Evolutionary conservation across 2,888 invertebrate genomes (phyloP), one percentile per base, ranked within the genome.

Genomic region (Luperina nickerlii): DNA sequence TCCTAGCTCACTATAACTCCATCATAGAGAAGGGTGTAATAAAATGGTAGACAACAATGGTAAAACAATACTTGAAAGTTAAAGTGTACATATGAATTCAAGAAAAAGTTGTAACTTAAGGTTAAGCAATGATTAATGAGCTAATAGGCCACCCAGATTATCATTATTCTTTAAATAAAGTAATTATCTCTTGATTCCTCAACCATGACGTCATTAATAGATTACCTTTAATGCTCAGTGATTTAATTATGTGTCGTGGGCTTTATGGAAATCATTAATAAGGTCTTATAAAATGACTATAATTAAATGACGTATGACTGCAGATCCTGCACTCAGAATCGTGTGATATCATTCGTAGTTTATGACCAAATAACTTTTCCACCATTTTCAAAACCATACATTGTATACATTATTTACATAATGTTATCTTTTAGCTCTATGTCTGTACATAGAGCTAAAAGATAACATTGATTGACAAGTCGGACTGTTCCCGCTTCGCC

Each of bases 111-210:
- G 0, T 18, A 57, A 74, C 15, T 60, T 27, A 67, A 60, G 20
- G 20, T n/a, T 62, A 54, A n/a, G 32, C n/a, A 9, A 45, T 62
- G 51, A 45, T 79, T 57, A 73, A 82, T 82, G 82, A 60, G 42
- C 3, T 32, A 81, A 60, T 32, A 45, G n/a, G 27, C 3, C n/a
- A 60, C 11, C 42, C 5, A 54, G 3, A 18, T 51, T 38, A 60
- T 27, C 9, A 66, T 51, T 42, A 77, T 51, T 65, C 15, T 45
- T n/a, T 51, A 60, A 48, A 76, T 60, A 60, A 83, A 77, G 32
- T 45, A 60, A 60, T 70, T 78, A 32, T 60, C 32, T 51, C 20
- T 38, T 18, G 51, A 60, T 83, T 65, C 65, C 20, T 51, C 20
- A 60, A 45, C 20, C 78, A 69, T 65, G 69, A 78, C 57, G 83